These are phyloP conservation scores for Dorcus hopei DNA, from an alignment of 2,888 invertebrate species.

Conservation along the genomic window DNA sequence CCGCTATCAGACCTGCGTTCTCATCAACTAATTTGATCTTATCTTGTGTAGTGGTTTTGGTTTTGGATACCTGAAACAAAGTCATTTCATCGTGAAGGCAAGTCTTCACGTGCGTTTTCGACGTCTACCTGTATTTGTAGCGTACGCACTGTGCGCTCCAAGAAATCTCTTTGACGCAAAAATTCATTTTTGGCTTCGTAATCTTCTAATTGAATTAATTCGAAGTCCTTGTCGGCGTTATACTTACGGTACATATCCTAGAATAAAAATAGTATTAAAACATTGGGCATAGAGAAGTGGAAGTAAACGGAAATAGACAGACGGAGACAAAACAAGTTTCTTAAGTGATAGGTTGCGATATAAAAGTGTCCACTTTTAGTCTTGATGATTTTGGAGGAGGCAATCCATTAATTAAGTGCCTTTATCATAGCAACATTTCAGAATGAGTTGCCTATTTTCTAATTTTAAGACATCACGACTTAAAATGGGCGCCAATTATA, in stretches of 20 bases:
- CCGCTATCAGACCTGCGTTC: conserved; percentile 72
- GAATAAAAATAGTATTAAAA: conserved; percentile 19
- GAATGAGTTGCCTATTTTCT: no score
- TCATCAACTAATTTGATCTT: conserved; percentile 57
- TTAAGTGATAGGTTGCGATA: no score
- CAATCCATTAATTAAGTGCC: no score
- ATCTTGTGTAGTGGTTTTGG: conserved; percentile 38
- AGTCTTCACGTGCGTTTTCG: neutral
- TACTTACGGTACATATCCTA: conserved; percentile 68
- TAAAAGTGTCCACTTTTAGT: no score
- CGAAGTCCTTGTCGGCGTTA: conserved; percentile 66
- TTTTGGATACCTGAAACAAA: conserved; percentile 42
- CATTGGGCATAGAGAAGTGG: no score
- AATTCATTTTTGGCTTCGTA: conserved; percentile 73
- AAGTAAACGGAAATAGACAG: no score
- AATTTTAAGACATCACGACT: no score
- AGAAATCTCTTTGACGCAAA: conserved; percentile 75
- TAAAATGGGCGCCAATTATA: neutral
- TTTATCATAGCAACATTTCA: no score
- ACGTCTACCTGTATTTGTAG: conserved; percentile 46
- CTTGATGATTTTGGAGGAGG: no score
- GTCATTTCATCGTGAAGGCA: neutral
- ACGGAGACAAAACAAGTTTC: no score
- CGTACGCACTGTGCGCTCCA: conserved; percentile 65
- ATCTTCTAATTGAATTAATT: conserved; percentile 64